Evolutionary conservation across 2,113 vertebrate genomes (phyloP), one percentile per base, ranked within the genome.

Genomic region (Marcusenius ussheri): DNA sequence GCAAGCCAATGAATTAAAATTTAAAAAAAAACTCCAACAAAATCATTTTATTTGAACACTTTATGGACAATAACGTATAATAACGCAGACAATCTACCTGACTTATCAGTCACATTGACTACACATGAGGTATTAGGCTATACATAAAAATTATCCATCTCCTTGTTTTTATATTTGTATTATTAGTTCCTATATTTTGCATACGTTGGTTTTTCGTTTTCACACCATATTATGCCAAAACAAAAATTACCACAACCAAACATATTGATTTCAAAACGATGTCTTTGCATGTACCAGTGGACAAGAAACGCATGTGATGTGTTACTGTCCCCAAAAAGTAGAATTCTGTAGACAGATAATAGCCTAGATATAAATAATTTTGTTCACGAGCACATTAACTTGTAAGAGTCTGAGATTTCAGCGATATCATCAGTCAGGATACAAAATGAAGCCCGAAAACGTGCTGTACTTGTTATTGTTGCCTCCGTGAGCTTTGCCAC

Each of bases 381-480:
- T 89, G 88, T 53, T 80, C 66, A 88, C 39, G 70, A 62, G 53
- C 66, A 27, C 27, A 47, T 83, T n/a, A 89, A 39, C 21, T 31
- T 46, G 70, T 53, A 88, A 47, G 62, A 77, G 90, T 88, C 83
- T 53, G 27, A 21, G 42, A 35, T 42, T 21, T 49, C 11, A 15
- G 46, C 21, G n/a, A 46, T 13, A 39, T 39, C 88, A 91, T 94
- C 96, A 98, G 94, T 99, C 98, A 0, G 97, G 97, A 92, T 98
- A 99, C 70, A 99, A 93, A 94, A 99, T 97, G 92, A 98, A 99
- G 91, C 98, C 98, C 21, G 98, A 98, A 95, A 99, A 99, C 92
- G 98, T 99, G 97, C 97, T 98, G 96, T 99, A 99, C 94, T 99
- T 98, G 95, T 99, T 98, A 95, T 98, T 99, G 91, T 98, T 98